Percentiles rank a stretch among this genome's conserved stretches.
Evolutionary conservation across 2,797 vertebrate species (phyloP).

Genomic region (Microctenopoma stevenorrisi): DNA sequence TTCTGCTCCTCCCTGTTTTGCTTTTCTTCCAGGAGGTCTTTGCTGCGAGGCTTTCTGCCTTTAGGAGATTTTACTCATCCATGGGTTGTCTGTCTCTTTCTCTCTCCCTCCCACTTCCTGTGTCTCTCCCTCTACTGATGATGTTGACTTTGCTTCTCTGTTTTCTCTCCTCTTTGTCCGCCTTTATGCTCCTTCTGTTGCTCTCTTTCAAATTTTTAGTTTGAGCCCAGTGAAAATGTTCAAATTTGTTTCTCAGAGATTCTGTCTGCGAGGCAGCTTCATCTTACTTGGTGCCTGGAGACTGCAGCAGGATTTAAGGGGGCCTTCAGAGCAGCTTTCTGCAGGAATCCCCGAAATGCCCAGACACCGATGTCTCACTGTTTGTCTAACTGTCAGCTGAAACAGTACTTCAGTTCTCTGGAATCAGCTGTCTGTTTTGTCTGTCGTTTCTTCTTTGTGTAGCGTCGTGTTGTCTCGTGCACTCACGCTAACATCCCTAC

Average conservation of each 20-base stretch:
- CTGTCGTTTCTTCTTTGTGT: background rate
- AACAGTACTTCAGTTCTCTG: slow-evolving; percentile 15
- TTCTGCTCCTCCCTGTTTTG: slow-evolving; percentile 63
- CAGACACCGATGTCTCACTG: slow-evolving; percentile 22
- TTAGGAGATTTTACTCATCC: slow-evolving; percentile 64
- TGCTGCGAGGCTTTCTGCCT: slow-evolving; percentile 63
- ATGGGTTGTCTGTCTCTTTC: slow-evolving; percentile 29
- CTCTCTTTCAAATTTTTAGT: slow-evolving; percentile 31
- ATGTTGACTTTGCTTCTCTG: slow-evolving; percentile 57
- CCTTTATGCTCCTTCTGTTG: slow-evolving; percentile 1
- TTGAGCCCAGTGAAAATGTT: slow-evolving; percentile 31
- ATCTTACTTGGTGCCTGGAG: slow-evolving; percentile 16
- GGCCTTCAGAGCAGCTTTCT: slow-evolving; percentile 32
- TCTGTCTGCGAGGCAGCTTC: slow-evolving; percentile 31
- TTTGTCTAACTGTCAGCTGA: slow-evolving; percentile 33
- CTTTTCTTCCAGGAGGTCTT: slow-evolving; percentile 72
- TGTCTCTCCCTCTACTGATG: slow-evolving; percentile 42
- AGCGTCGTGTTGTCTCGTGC: slow-evolving; percentile 8
- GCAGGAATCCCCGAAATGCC: slow-evolving; percentile 31
- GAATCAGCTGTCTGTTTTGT: slow-evolving; percentile 38
- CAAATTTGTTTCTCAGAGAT: slow-evolving; percentile 41
- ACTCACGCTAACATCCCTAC: slow-evolving; percentile 4
- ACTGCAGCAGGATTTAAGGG: slow-evolving; percentile 35
- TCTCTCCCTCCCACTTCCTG: slow-evolving; percentile 17
- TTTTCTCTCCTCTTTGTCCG: slow-evolving; percentile 29